These are phyloP conservation scores for Dysidea cf. avara DNA, from an alignment of 37 sponge, comb jelly and placozoan species.

Conservation along the genomic window DNA sequence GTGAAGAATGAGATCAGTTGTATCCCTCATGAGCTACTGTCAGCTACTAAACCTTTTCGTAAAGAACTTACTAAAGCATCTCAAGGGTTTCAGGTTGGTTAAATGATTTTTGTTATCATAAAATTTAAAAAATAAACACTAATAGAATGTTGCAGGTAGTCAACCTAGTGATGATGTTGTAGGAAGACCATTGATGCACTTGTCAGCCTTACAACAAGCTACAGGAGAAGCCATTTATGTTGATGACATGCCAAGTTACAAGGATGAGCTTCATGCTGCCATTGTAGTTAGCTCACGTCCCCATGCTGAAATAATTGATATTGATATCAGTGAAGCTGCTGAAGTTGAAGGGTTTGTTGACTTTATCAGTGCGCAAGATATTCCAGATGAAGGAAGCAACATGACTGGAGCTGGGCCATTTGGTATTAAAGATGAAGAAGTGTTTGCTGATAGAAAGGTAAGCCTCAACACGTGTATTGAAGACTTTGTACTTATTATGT, in stretches of 20 bases:
- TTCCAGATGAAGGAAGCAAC: constrained; percentile 52
- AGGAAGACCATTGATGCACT: constrained; percentile 78
- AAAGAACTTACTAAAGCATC: constrained; percentile 2
- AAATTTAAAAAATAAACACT: too few relatives aligned
- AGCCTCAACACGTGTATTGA: too few relatives aligned
- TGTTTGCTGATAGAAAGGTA: constrained; percentile 69
- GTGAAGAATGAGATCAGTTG: constrained; percentile 18
- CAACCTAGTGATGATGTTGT: constrained; percentile 45
- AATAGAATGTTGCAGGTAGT: constrained; percentile 32
- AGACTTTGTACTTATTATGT: too few relatives aligned
- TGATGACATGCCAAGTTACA: constrained; percentile 75
- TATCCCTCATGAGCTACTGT: too few relatives aligned
- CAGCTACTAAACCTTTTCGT: not conserved
- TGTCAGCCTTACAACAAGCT: constrained; percentile 74
- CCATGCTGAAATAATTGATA: constrained; percentile 56
- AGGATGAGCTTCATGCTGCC: constrained; percentile 78
- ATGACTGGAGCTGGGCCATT: constrained; percentile 8
- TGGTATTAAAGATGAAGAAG: constrained; percentile 33
- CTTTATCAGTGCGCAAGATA: constrained; percentile 58
- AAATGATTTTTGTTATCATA: too few relatives aligned
- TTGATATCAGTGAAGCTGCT: constrained; percentile 52
- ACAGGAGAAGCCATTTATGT: constrained; percentile 74
- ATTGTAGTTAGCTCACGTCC: constrained; percentile 59
- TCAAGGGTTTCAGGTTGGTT: constrained; percentile 3
- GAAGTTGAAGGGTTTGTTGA: constrained; percentile 56